A percentile compares a stretch with the other conserved stretches of the same genome.
These are phyloP conservation scores for Elephas maximus DNA, from an alignment of 2,113 vertebrate genomes.

Conservation along the genomic window DNA sequence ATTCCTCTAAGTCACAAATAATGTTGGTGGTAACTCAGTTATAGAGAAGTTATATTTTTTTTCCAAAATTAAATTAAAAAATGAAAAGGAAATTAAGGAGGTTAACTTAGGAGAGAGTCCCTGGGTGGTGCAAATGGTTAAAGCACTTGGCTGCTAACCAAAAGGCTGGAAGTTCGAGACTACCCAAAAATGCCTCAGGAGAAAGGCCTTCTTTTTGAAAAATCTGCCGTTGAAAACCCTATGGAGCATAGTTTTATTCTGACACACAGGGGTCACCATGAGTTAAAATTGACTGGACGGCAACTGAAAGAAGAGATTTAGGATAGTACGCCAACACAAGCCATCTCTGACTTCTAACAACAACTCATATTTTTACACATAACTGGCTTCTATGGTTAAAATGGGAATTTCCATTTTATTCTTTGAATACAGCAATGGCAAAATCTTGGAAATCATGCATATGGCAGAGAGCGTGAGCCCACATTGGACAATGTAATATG, in stretches of 20 bases:
- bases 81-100: neutral
- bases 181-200: neutral
- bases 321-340: neutral
- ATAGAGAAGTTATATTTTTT: neutral
- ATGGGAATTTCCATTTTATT: neutral
- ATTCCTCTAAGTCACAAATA: neutral
- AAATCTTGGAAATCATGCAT: neutral
- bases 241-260: neutral
- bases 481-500: neutral
- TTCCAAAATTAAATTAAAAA: constrained; percentile 17
- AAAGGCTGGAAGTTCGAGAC: neutral
- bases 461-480: neutral
- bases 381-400: neutral
- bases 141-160: neutral
- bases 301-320: neutral
- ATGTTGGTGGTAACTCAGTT: neutral
- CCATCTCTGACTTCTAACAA: neutral
- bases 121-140: neutral
- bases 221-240: neutral
- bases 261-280: neutral
- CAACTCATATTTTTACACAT: neutral
- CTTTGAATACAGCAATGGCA: neutral
- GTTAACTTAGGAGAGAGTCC: neutral
- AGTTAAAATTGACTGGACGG: neutral
- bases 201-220: neutral